Conservation (phyloP, 2,888 invertebrate genomes). For the Calephelis perditalis region DNA sequence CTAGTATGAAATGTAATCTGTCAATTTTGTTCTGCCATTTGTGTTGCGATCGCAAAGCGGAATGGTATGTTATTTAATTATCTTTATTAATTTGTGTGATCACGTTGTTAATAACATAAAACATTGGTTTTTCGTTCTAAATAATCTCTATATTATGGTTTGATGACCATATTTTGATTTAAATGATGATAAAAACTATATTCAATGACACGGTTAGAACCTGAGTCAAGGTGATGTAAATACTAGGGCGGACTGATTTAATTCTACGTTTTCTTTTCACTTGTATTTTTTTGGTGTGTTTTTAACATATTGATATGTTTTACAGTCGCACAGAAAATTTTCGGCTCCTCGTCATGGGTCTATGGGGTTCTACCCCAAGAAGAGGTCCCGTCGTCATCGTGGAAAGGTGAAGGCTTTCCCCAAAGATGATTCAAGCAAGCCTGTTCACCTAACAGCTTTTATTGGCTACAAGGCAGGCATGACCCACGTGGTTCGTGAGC, state of each 20-base stretch:
- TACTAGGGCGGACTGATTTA: conserved; percentile 87
- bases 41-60: conserved; percentile 57
- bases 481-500: conserved; percentile 99
- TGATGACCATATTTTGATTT: conserved; percentile 17
- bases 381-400: conserved; percentile 96
- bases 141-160: too few relatives aligned
- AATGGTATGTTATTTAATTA: conserved; percentile 50
- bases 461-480: conserved; percentile 99
- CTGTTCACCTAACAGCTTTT: conserved; percentile 98
- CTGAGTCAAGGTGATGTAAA: conserved; percentile 83
- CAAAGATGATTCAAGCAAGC: conserved; percentile 96
- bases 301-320: conserved; percentile 28
- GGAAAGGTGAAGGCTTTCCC: conserved; percentile 99
- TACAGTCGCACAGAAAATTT: conserved; percentile 99
- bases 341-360: conserved; percentile 99
- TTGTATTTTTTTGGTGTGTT: too few relatives aligned
- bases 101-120: conserved; percentile 21
- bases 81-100: conserved; percentile 20
- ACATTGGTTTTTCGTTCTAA: not conserved
- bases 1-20: not conserved
- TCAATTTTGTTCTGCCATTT: conserved; percentile 54
- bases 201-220: conserved; percentile 82
- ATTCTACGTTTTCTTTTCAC: not conserved
- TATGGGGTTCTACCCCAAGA: conserved; percentile 99
- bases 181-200: conserved; percentile 82